These are phyloP conservation scores for Onychomys leucogaster DNA, from an alignment of 2,797 vertebrate species.

Conservation along the genomic window DNA sequence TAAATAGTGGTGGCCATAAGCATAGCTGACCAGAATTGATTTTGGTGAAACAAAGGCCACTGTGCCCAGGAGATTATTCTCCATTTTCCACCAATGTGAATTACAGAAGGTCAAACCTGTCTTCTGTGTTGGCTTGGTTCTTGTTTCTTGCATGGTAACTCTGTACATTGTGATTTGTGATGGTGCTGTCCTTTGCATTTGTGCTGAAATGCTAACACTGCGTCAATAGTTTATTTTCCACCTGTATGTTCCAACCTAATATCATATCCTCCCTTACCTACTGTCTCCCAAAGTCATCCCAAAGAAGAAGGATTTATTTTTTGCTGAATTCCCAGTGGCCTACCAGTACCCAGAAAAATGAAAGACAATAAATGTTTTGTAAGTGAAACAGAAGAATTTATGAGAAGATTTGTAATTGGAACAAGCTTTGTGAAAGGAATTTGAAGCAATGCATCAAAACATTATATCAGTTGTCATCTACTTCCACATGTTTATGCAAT, in stretches of 20 bases:
- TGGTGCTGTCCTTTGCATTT: neutral
- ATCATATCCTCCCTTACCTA: neutral
- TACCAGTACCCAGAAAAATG: conserved; percentile 1
- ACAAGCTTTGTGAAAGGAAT: conserved; percentile 3
- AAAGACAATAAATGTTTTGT: neutral
- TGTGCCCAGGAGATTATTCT: neutral
- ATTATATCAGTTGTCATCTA: neutral
- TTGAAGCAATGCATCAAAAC: neutral
- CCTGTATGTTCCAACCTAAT: neutral
- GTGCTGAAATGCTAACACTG: neutral
- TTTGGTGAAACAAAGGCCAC: neutral
- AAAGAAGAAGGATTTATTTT: neutral
- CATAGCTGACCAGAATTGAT: neutral
- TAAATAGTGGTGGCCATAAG: neutral
- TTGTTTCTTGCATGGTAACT: neutral
- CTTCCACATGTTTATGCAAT: neutral
- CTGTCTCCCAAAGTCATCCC: neutral
- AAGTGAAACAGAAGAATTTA: neutral
- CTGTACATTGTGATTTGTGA: neutral
- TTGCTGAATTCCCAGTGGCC: neutral
- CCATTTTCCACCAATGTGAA: neutral
- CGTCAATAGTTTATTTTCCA: neutral
- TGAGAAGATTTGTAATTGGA: neutral
- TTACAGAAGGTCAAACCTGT: neutral
- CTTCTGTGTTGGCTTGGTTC: neutral